These are phyloP conservation scores for Bathynomus jamesi DNA, from an alignment of 1,140 invertebrate genomes.

Conservation along the genomic window DNA sequence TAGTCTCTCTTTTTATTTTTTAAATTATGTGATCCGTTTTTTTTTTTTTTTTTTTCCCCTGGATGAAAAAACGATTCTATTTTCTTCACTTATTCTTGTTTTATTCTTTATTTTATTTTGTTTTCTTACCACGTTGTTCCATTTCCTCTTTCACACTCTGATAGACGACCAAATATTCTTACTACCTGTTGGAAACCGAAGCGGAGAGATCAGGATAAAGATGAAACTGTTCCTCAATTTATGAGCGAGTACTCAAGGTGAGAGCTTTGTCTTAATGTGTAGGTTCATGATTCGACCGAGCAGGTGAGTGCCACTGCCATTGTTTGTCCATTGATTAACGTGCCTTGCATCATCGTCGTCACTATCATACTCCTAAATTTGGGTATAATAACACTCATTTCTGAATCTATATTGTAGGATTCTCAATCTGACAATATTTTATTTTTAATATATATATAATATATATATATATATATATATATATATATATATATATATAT, in stretches of 20 bases:
- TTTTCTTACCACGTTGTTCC: neutral
- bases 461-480: slow-evolving; percentile 1
- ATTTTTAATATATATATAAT: neutral
- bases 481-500: slow-evolving; percentile 2
- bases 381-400: no score
- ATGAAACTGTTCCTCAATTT: neutral
- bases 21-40: no score
- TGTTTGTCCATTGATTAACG: no score
- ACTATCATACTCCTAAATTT: no score
- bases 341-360: no score
- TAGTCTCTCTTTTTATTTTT: no score
- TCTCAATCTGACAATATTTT: no score
- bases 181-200: slow-evolving; percentile 15
- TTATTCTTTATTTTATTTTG: slow-evolving; percentile 4
- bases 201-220: neutral
- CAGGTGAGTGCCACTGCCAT: no score
- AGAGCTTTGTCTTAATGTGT: neutral
- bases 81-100: neutral
- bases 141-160: slow-evolving; percentile 2
- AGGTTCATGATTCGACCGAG: neutral
- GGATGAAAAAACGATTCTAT: no score
- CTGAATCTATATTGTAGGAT: no score
- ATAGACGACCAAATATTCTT: slow-evolving; percentile 13
- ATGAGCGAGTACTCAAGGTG: slow-evolving; percentile 9
- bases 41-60: no score